Evolutionary conservation across 2,888 invertebrate species (phyloP).

Genomic region (Stenichneumon culpator): DNA sequence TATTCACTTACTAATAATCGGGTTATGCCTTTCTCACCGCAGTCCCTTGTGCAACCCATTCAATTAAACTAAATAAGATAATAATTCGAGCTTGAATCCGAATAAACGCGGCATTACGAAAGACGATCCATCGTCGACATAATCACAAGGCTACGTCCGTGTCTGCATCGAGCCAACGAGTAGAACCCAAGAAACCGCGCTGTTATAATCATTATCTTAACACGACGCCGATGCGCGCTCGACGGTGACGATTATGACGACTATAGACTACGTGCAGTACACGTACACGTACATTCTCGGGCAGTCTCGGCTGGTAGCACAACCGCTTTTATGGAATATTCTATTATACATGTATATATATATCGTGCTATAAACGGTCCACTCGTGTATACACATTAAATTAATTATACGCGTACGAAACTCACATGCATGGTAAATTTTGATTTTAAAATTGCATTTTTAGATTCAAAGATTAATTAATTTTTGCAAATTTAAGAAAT

Average conservation of each 20-base stretch:
- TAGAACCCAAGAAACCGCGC: slow-evolving; percentile 11
- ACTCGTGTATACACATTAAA: slow-evolving; percentile 6
- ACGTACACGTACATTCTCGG: slow-evolving; percentile 25
- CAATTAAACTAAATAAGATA: slow-evolving; percentile 50
- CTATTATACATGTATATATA: neutral
- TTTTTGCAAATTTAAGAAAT: neutral
- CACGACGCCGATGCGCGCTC: slow-evolving; percentile 26
- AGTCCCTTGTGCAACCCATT: slow-evolving; percentile 40
- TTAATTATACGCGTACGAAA: slow-evolving; percentile 7
- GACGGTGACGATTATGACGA: slow-evolving; percentile 39
- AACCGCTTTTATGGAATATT: slow-evolving; percentile 15
- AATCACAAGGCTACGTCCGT: neutral
- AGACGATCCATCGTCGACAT: neutral
- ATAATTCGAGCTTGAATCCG: slow-evolving; percentile 44
- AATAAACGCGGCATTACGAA: slow-evolving; percentile 50
- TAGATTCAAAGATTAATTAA: neutral
- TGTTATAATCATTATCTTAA: slow-evolving; percentile 38
- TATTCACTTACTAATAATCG: slow-evolving; percentile 27
- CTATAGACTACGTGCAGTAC: neutral
- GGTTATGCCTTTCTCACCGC: slow-evolving; percentile 35
- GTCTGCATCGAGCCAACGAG: neutral
- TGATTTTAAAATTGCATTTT: neutral
- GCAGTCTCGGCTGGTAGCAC: slow-evolving; percentile 30
- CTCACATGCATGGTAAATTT: neutral
- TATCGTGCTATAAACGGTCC: slow-evolving; percentile 9